Evolutionary conservation across 2,888 invertebrate species (phyloP).

Genomic region (Portevinia maculata): DNA sequence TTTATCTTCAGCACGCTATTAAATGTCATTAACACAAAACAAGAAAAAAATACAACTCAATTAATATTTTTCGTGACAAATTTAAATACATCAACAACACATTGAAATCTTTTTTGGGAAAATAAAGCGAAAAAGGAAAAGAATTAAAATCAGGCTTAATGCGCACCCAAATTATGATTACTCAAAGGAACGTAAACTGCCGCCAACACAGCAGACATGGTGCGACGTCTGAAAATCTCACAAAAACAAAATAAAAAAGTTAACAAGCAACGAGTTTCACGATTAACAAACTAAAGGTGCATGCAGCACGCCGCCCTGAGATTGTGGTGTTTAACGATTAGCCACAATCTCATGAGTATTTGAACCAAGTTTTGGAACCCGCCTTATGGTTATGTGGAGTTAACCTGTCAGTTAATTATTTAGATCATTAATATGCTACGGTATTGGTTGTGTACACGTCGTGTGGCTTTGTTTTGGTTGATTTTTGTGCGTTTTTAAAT

Average conservation of each 20-base stretch:
- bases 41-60: constrained; percentile 6
- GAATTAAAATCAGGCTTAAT: constrained; percentile 30
- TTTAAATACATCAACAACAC: constrained; percentile 40
- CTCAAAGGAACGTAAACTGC: constrained; percentile 18
- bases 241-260: constrained; percentile 3
- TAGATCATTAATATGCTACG: constrained; percentile 62
- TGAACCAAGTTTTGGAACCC: constrained; percentile 22
- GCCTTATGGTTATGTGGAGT: constrained; percentile 35
- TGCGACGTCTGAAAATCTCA: not conserved
- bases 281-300: constrained; percentile 33
- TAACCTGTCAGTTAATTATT: constrained; percentile 51
- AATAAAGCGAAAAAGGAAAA: no score
- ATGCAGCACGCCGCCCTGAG: constrained; percentile 12
- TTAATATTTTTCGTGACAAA: constrained; percentile 49
- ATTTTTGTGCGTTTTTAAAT: not conserved
- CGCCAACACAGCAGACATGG: not conserved
- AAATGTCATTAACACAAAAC: constrained; percentile 2
- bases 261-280: constrained; percentile 23
- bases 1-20: constrained; percentile 27
- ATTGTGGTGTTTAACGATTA: constrained; percentile 52
- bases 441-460: constrained; percentile 21
- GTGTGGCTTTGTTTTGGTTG: not conserved
- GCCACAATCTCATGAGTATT: constrained; percentile 11
- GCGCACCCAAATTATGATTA: constrained; percentile 54
- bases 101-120: constrained; percentile 13